Percentiles rank a stretch among this genome's conserved stretches.
phyloP scores from a whole-genome alignment of 2,888 invertebrate genomes.

The Petrolisthes cinctipes region DNA sequence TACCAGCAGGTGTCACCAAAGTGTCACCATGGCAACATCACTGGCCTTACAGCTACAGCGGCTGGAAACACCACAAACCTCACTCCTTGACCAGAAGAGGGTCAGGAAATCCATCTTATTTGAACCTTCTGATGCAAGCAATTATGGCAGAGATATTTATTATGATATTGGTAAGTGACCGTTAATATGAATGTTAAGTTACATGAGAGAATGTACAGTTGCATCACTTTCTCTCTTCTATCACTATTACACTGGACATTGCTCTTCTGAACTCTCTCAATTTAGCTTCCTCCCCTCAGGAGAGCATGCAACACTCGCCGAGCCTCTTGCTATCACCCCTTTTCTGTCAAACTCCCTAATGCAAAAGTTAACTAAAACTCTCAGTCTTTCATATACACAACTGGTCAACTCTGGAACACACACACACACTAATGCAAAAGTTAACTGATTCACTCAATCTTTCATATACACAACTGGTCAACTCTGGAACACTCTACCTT shows the following conservation, averaged over 20 bases:
- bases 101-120: conserved; percentile 36
- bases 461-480: no score
- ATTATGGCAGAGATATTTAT: conserved; percentile 34
- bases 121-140: conserved; percentile 33
- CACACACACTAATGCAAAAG: no score
- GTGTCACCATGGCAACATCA: conserved; percentile 32
- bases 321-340: neutral
- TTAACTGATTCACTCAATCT: no score
- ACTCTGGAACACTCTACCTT: no score
- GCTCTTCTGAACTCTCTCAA: neutral
- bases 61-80: conserved; percentile 39
- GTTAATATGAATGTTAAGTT: neutral
- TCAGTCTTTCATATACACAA: no score
- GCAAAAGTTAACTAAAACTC: no score
- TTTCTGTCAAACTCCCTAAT: no score
- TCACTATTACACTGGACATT: neutral
- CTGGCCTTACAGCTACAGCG: conserved; percentile 29
- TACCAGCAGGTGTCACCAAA: neutral
- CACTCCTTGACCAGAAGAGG: conserved; percentile 19
- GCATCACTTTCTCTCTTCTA: neutral
- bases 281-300: neutral
- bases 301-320: no score
- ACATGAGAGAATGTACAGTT: no score
- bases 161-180: conserved; percentile 47
- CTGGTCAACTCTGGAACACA: no score